Evolutionary conservation across 2,113 vertebrate species (phyloP).

Genomic region (Tetraodon nigroviridis): DNA sequence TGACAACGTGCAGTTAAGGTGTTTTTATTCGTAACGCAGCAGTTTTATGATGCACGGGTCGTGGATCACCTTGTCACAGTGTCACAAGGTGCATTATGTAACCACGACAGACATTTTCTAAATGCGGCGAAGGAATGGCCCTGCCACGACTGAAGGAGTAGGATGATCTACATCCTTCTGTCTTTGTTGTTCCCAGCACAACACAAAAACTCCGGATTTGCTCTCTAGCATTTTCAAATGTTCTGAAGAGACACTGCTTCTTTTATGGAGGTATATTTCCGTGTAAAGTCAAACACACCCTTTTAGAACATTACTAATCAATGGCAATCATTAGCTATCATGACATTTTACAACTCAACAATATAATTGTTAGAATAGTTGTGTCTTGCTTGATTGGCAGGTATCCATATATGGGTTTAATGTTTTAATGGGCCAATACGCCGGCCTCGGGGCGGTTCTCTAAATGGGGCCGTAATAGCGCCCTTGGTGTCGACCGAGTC

Average conservation of each 20-base stretch:
- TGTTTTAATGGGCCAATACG: not conserved
- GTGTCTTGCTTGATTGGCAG: not conserved
- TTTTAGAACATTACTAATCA: too few relatives aligned
- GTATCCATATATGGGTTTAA: not conserved
- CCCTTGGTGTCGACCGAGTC: constrained; percentile 33
- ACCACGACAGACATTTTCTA: constrained; percentile 75
- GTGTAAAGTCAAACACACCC: too few relatives aligned
- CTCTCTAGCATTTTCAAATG: not conserved
- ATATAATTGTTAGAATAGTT: too few relatives aligned
- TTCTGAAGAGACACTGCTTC: not conserved
- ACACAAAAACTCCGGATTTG: constrained; percentile 21
- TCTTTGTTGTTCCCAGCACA: constrained; percentile 30
- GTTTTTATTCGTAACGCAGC: constrained; percentile 18
- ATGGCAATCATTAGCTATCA: too few relatives aligned
- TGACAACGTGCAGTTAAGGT: constrained; percentile 10
- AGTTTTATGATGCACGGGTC: constrained; percentile 53
- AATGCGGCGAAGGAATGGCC: constrained; percentile 75
- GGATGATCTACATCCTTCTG: constrained; percentile 52
- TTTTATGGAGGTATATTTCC: not conserved
- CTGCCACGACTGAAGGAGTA: constrained; percentile 69
- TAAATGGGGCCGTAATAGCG: not conserved
- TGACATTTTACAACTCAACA: too few relatives aligned
- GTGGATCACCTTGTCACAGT: constrained; percentile 68
- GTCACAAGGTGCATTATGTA: constrained; percentile 72
- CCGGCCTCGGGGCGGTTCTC: not conserved